These are phyloP conservation scores for Diplazon laetatorius DNA, from an alignment of 2,888 invertebrate species.

Conservation along the genomic window DNA sequence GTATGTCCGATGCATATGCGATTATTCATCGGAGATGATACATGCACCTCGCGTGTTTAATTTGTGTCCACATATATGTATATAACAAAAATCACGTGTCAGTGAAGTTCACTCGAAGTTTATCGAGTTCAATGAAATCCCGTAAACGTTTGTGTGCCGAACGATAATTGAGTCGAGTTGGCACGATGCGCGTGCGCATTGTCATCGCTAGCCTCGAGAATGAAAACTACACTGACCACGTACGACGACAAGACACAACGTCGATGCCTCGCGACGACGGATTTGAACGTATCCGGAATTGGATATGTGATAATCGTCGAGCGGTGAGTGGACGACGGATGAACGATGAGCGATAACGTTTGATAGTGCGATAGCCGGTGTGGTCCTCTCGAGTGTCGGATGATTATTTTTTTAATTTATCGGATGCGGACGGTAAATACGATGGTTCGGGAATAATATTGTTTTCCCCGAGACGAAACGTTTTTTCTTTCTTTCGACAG, in stretches of 20 bases:
- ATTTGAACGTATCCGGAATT: neutral
- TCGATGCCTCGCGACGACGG: neutral
- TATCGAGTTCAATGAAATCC: neutral
- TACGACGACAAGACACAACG: neutral
- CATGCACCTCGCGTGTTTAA: neutral
- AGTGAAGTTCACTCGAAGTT: constrained; percentile 33
- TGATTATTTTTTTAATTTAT: too few species aligned
- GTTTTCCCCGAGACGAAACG: too few species aligned
- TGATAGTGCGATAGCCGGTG: too few species aligned
- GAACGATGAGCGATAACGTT: too few species aligned
- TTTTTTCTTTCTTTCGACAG: too few species aligned
- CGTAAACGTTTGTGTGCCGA: too few species aligned
- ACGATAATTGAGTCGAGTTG: too few species aligned
- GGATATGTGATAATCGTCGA: neutral
- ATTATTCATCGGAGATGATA: too few species aligned
- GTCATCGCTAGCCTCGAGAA: constrained; percentile 33
- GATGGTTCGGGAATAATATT: too few species aligned
- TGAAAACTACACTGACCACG: constrained; percentile 43
- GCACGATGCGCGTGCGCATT: neutral
- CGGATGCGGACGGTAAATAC: too few species aligned
- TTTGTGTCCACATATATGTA: constrained; percentile 1
- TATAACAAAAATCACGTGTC: neutral
- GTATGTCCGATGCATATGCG: too few species aligned
- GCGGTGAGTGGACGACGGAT: neutral
- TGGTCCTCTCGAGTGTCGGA: too few species aligned